Evolutionary conservation across 2,888 invertebrate genomes (phyloP).

Genomic region (Amblyjoppa proteus): DNA sequence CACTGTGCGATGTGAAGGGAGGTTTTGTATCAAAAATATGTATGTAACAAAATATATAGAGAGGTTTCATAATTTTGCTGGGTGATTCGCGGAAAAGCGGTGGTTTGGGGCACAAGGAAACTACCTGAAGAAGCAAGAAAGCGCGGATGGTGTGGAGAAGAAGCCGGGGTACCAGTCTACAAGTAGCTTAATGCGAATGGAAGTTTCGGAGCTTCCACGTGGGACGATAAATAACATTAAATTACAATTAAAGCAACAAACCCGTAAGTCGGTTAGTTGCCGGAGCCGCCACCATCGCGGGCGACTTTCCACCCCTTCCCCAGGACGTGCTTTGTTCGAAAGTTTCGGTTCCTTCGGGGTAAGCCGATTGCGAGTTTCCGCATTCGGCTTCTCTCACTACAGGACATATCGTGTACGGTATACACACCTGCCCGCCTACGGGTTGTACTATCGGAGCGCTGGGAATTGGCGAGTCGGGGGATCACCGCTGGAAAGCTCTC

Average conservation of each 20-base stretch:
- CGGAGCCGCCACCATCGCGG: slow-evolving; percentile 31
- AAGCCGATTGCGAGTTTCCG: slow-evolving; percentile 76
- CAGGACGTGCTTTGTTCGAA: slow-evolving; percentile 65
- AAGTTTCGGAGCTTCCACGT: slow-evolving; percentile 65
- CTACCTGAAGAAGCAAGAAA: slow-evolving; percentile 14
- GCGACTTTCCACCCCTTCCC: slow-evolving; percentile 27
- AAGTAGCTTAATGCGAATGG: slow-evolving; percentile 69
- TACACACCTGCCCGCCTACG: slow-evolving; percentile 32
- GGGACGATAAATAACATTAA: slow-evolving; percentile 72
- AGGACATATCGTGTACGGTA: slow-evolving; percentile 37
- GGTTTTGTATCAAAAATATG: slow-evolving; percentile 8
- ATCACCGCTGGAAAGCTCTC: neutral
- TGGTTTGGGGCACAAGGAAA: slow-evolving; percentile 39
- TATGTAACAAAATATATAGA: slow-evolving; percentile 1
- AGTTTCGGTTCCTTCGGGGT: slow-evolving; percentile 67
- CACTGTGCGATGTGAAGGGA: neutral
- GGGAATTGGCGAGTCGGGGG: slow-evolving; percentile 55
- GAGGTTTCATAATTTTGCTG: slow-evolving; percentile 25
- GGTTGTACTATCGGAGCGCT: slow-evolving; percentile 46
- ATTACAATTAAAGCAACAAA: slow-evolving; percentile 73
- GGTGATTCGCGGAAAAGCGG: neutral
- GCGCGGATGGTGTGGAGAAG: slow-evolving; percentile 52
- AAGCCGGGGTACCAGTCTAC: slow-evolving; percentile 57
- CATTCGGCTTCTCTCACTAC: slow-evolving; percentile 48
- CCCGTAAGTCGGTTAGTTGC: slow-evolving; percentile 66